Percentiles rank a stretch among this genome's conserved stretches.
Evolutionary conservation across 2,797 vertebrate species (phyloP).

Genomic region (Mus minutoides): DNA sequence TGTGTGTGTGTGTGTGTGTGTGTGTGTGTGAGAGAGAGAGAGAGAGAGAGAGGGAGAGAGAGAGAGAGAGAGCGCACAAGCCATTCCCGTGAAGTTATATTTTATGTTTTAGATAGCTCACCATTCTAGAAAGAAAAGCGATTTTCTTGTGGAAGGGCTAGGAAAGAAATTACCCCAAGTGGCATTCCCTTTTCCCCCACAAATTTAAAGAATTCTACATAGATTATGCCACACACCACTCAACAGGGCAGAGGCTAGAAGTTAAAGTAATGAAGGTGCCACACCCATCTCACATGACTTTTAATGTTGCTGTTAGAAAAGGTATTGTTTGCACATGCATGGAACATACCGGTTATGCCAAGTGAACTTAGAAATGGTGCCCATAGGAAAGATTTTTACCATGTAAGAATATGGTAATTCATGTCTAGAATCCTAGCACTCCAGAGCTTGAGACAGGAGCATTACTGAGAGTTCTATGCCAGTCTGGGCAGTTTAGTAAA

Average conservation of each 20-base stretch:
- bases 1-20: background rate
- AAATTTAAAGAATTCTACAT: constrained; percentile 29
- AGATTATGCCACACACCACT: background rate
- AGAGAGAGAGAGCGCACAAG: background rate
- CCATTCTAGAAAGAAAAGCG: background rate
- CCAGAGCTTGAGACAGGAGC: background rate
- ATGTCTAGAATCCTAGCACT: background rate
- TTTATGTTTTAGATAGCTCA: background rate
- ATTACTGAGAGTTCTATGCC: background rate
- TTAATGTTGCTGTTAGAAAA: constrained; percentile 27
- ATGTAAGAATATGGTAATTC: background rate
- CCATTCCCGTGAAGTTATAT: background rate
- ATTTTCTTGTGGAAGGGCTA: constrained; percentile 1
- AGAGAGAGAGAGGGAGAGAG: no score
- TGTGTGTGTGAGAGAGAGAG: background rate
- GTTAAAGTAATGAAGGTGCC: background rate
- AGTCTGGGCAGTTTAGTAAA: background rate
- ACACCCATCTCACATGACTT: background rate
- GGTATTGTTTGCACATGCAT: background rate
- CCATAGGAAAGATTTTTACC: background rate
- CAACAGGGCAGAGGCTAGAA: constrained; percentile 8
- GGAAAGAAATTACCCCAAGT: background rate
- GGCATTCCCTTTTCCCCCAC: background rate
- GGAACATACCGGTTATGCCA: background rate
- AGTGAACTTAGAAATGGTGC: background rate